A percentile compares a stretch with the other conserved stretches of the same genome.
phyloP scores from a whole-genome alignment of 2,888 invertebrate species.

The Mythimna loreyi region DNA sequence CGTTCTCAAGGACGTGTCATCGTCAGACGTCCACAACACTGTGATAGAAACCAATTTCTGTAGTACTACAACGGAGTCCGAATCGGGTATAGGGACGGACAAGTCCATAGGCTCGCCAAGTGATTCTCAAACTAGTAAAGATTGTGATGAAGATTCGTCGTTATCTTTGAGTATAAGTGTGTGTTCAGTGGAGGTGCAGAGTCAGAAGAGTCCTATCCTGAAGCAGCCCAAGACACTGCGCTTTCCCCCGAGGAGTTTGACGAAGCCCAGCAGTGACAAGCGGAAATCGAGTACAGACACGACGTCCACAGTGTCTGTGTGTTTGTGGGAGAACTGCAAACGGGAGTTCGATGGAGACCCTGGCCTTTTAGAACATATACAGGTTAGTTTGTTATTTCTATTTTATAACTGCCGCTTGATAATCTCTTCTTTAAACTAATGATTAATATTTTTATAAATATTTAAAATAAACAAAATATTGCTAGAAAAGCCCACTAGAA shows the following conservation, averaged over 20 bases:
- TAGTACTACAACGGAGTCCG: constrained; percentile 84
- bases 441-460: no score
- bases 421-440: no score
- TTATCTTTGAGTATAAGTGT: constrained; percentile 86
- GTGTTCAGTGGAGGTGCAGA: constrained; percentile 81
- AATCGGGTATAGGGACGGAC: constrained; percentile 88
- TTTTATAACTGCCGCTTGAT: neutral
- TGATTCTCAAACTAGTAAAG: constrained; percentile 87
- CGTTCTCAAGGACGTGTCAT: constrained; percentile 84
- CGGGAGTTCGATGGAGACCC: constrained; percentile 95
- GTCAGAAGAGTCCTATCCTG: constrained; percentile 94
- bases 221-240: constrained; percentile 96
- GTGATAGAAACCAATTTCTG: constrained; percentile 87
- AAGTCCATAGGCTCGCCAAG: constrained; percentile 88
- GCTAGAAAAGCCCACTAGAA: no score
- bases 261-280: constrained; percentile 78
- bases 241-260: constrained; percentile 92
- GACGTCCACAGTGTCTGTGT: constrained; percentile 90
- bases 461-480: no score
- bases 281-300: constrained; percentile 85
- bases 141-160: constrained; percentile 87
- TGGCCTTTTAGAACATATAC: constrained; percentile 96
- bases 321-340: constrained; percentile 96
- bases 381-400: constrained; percentile 90
- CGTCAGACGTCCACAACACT: constrained; percentile 85